These are phyloP conservation scores for Mesorhabditis belari DNA, from an alignment of 2,888 invertebrate species.

Conservation along the genomic window DNA sequence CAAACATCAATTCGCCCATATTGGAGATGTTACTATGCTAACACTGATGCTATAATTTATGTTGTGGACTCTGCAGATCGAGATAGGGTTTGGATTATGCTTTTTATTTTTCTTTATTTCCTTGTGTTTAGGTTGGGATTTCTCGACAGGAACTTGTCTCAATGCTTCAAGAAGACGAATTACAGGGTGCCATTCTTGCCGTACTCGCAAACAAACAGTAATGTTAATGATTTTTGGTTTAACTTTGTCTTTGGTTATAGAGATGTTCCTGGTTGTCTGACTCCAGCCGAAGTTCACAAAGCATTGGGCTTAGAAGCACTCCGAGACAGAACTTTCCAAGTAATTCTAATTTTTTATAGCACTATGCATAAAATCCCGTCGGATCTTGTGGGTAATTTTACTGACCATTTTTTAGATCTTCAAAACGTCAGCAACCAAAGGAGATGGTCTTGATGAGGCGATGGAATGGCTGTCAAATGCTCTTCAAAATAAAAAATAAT, in stretches of 20 bases:
- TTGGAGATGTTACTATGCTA: slow-evolving; percentile 99
- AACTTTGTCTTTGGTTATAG: background rate
- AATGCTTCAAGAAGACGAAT: slow-evolving; percentile 70
- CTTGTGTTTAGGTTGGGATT: slow-evolving; percentile 77
- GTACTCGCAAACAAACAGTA: slow-evolving; percentile 88
- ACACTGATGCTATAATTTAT: slow-evolving; percentile 99
- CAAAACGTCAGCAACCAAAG: slow-evolving; percentile 85
- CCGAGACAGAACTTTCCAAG: slow-evolving; percentile 95
- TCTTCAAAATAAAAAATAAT: slow-evolving; percentile 32
- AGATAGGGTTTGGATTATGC: slow-evolving; percentile 70
- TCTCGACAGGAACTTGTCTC: slow-evolving; percentile 71
- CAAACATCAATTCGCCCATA: slow-evolving; percentile 94
- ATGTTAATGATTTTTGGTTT: background rate
- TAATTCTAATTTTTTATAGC: slow-evolving; percentile 64
- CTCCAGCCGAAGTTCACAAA: slow-evolving; percentile 88
- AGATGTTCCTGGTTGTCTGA: slow-evolving; percentile 94
- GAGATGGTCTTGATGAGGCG: slow-evolving; percentile 93
- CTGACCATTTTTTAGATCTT: background rate
- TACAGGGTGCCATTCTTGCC: slow-evolving; percentile 82
- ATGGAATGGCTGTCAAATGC: slow-evolving; percentile 81
- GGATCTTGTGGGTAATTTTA: background rate
- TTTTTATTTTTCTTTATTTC: background rate
- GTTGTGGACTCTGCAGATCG: slow-evolving; percentile 92
- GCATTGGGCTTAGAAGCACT: slow-evolving; percentile 87
- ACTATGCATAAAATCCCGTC: background rate